These are phyloP conservation scores for Oscheius sp. DNA, from an alignment of 2,888 invertebrate genomes.

Conservation along the genomic window DNA sequence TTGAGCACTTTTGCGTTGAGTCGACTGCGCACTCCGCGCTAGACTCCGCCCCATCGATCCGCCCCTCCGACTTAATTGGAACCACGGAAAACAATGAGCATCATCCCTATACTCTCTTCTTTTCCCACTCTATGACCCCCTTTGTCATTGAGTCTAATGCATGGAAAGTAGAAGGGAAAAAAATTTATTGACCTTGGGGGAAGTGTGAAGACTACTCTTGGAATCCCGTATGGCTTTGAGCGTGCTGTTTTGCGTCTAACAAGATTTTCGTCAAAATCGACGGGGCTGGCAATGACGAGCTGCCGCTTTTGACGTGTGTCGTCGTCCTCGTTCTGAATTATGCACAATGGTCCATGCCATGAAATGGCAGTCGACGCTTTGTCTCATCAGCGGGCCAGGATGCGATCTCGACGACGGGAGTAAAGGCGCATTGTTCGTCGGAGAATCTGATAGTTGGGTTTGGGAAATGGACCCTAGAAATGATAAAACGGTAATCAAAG, in stretches of 20 bases:
- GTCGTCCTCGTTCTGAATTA: constrained; percentile 20
- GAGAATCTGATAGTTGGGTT: constrained; percentile 21
- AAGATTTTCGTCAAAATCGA: constrained; percentile 29
- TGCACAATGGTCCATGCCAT: constrained; percentile 6
- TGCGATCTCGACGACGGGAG: constrained; percentile 15
- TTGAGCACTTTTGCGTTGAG: constrained; percentile 35
- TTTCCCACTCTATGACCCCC: background rate
- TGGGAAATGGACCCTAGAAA: constrained; percentile 22
- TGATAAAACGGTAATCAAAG: background rate
- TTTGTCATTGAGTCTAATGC: background rate
- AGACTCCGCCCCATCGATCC: constrained; percentile 30
- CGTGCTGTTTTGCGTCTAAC: constrained; percentile 32
- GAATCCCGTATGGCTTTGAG: constrained; percentile 23
- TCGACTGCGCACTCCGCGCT: constrained; percentile 19
- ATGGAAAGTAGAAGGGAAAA: background rate
- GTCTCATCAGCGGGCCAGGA: constrained; percentile 20
- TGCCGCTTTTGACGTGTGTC: constrained; percentile 10
- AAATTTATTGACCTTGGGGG: background rate
- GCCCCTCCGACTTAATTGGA: constrained; percentile 35
- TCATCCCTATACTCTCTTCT: background rate
- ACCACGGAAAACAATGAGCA: constrained; percentile 13
- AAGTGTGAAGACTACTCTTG: background rate
- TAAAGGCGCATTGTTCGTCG: background rate
- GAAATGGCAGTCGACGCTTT: constrained; percentile 1
- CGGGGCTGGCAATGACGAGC: constrained; percentile 20